phyloP scores from a whole-genome alignment of 2,113 vertebrate species.

The Callipepla californica region DNA sequence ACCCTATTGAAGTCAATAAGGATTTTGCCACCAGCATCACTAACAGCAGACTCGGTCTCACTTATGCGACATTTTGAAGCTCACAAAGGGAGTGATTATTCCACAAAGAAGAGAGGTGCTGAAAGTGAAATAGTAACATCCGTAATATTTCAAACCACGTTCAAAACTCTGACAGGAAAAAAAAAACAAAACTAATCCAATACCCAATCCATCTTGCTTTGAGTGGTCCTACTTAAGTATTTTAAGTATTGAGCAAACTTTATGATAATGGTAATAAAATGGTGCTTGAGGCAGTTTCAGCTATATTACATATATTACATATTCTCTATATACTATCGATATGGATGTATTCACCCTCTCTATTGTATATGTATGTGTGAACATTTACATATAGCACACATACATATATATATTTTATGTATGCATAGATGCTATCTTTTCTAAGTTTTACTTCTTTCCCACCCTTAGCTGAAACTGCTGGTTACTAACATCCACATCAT shows the following conservation, averaged over 20 bases:
- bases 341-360: slow-evolving; percentile 40
- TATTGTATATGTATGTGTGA: slow-evolving; percentile 10
- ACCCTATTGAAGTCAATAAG: neutral
- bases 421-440: slow-evolving; percentile 68
- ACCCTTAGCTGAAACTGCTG: slow-evolving; percentile 73
- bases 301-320: slow-evolving; percentile 80
- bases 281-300: slow-evolving; percentile 84
- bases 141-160: slow-evolving; percentile 3
- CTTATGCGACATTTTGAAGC: neutral
- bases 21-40: neutral
- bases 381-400: slow-evolving; percentile 38
- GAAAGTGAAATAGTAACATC: neutral
- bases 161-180: neutral
- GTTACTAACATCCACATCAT: slow-evolving; percentile 65
- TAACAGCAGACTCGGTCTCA: neutral
- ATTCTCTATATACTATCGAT: slow-evolving; percentile 59
- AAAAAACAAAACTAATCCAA: neutral
- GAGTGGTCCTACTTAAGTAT: slow-evolving; percentile 79
- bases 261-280: slow-evolving; percentile 75
- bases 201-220: slow-evolving; percentile 64
- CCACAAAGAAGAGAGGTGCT: neutral
- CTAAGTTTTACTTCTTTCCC: slow-evolving; percentile 55
- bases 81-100: neutral
- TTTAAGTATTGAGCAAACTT: slow-evolving; percentile 69
- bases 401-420: slow-evolving; percentile 55